Evolutionary conservation across 2,797 vertebrate genomes (phyloP).

Genomic region (Phrynocephalus vlangalii): DNA sequence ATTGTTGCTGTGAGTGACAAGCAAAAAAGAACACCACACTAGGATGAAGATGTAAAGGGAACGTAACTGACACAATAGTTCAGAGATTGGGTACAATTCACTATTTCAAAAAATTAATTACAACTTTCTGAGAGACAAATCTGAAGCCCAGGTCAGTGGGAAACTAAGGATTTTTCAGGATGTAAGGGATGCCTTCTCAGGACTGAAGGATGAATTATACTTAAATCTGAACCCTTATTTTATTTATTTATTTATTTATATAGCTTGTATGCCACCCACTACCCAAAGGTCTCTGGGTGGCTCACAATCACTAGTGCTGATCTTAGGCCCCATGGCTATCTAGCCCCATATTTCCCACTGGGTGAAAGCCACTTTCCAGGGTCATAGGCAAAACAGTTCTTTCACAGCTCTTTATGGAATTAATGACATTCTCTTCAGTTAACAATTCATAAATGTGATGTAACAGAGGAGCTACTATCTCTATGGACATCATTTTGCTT

Average conservation of each 20-base stretch:
- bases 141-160: neutral
- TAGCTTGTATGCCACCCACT: too few species aligned
- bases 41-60: neutral
- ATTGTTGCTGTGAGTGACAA: neutral
- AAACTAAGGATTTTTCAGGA: neutral
- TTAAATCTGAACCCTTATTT: neutral
- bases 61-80: neutral
- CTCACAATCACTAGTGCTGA: neutral
- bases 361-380: too few species aligned
- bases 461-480: slow-evolving; percentile 55
- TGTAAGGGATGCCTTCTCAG: neutral
- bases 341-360: too few species aligned
- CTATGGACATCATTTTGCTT: slow-evolving; percentile 17
- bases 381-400: neutral
- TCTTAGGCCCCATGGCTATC: neutral
- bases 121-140: neutral
- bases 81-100: too few species aligned
- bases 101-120: neutral
- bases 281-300: too few species aligned
- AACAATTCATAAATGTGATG: slow-evolving; percentile 53
- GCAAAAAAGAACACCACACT: neutral
- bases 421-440: slow-evolving; percentile 1
- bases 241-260: too few species aligned
- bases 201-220: neutral
- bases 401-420: neutral